Evolutionary conservation across 2,888 invertebrate genomes (phyloP), one percentile per base, ranked within the genome.

Genomic region (Dascillus cervinus): DNA sequence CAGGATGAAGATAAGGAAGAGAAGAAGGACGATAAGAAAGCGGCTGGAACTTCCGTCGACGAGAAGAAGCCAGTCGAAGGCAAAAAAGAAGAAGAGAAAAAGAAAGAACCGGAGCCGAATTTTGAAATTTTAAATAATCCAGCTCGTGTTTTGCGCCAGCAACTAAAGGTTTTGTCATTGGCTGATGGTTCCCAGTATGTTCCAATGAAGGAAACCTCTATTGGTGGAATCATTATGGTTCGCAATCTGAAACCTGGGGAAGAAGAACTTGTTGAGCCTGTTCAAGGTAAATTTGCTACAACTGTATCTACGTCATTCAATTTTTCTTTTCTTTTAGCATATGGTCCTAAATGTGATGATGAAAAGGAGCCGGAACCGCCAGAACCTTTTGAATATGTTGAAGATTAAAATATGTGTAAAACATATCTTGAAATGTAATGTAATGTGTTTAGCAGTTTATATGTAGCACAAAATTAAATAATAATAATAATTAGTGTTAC

Each of bases 311-410:
- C 17, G 17, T 17, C 4, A 17, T 17, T 17, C 17, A 17, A n/a
- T n/a, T n/a, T n/a, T n/a, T n/a, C n/a, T n/a, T n/a, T n/a, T n/a
- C n/a, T n/a, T n/a, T 32, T 55, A 60, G 89, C 89, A 1, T 88
- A 85, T 53, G 90, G 90, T 1, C 89, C 87, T 2, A 88, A 88
- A 60, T 79, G 83, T 10, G 95, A 94, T 44, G 96, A 96, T 55
- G 92, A 91, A 52, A 90, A 90, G 55, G 96, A 97, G 65, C 94
- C 96, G 0, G 92, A 92, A 54, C 91, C 95, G 22, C 96, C 96
- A 56, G 95, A 95, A 72, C 92, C 96, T 43, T 97, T 97, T 62
- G 94, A 95, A 68, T 97, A 88, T 69, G 78, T 79, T 50, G 95
- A 96, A 64, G 85, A 85, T 63, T 80, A 73, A 71, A 31, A n/a